Evolutionary conservation across 1,140 invertebrate species (phyloP), one percentile per base, ranked within the genome.

Genomic region (Hesperophylax magnus): DNA sequence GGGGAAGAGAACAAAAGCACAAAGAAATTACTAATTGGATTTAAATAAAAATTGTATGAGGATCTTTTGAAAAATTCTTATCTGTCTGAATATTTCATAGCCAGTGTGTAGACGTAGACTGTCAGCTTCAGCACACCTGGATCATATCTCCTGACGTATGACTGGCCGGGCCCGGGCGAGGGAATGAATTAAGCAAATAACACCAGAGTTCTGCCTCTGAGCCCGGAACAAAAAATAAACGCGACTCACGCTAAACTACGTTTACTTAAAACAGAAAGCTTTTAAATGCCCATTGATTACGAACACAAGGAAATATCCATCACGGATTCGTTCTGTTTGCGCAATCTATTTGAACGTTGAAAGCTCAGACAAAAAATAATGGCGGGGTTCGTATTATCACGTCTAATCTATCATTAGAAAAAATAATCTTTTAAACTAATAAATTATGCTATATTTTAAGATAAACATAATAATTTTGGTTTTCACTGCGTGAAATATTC

Each of bases 101-200:
- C 1, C 1, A 39, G 7, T 4, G 34, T 8, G 39, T 47, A 47
- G 39, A 47, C 39, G 39, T 47, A 47, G 56, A 20, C 58, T 77
- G 56, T 77, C 56, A 60, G 52, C 75, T 39, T 77, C 56, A 60
- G 20, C 75, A 47, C 81, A 82, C 81, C 81, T 82, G 81, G 81
- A 82, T 82, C 71, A 69, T 82, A 82, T 82, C 81, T 82, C 15
- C 81, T 82, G 81, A 82, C 79, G 72, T 82, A 82, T 79, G 74
- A 77, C 69, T 71, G 11, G 18, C 22, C 53, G 31, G 18, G n/a
- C 71, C 69, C 58, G 56, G 3, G 47, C 31, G 14, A 31, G 52
- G 58, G 47, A 77, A 63, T 63, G 75, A 77, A 77, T 77, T 77
- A 77, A 77, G 75, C 60, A 77, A 77, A 77, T 77, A 77, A 47